A percentile compares a stretch with the other conserved stretches of the same genome.
Evolutionary conservation across 2,113 vertebrate species (phyloP).

Genomic region (Cyprinodon tularosa): DNA sequence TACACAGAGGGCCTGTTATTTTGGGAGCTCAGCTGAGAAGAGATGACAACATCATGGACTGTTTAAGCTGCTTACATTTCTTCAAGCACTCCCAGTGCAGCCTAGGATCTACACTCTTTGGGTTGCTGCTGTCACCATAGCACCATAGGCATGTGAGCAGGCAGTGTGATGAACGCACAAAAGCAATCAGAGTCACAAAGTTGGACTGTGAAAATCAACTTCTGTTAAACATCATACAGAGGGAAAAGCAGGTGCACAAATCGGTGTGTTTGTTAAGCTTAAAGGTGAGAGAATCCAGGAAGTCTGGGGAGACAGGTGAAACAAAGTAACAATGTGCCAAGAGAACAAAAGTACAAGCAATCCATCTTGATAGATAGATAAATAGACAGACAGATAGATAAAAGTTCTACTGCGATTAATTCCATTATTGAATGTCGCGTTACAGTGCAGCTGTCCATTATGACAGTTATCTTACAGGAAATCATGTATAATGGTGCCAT

Average conservation of each 20-base stretch:
- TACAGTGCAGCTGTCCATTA: slow-evolving; percentile 21
- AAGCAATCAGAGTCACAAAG: slow-evolving; percentile 8
- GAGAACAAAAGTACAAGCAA: not conserved
- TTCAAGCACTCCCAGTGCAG: slow-evolving; percentile 69
- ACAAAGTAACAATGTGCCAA: not conserved
- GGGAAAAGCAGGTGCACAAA: slow-evolving; percentile 9
- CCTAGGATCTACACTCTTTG: slow-evolving; percentile 58
- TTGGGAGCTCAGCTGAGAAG: slow-evolving; percentile 75
- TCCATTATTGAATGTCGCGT: not conserved
- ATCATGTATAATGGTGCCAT: slow-evolving; percentile 2
- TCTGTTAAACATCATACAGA: not conserved
- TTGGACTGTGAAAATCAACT: not conserved
- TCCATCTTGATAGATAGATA: too few species aligned
- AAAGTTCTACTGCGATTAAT: not conserved
- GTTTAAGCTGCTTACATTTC: slow-evolving; percentile 77
- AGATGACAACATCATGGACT: slow-evolving; percentile 76
- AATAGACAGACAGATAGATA: not conserved
- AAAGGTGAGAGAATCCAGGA: slow-evolving; percentile 25
- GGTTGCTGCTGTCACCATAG: slow-evolving; percentile 45
- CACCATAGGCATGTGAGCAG: slow-evolving; percentile 34
- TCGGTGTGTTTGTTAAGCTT: slow-evolving; percentile 27
- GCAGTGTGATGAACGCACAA: slow-evolving; percentile 9
- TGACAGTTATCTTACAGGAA: slow-evolving; percentile 36
- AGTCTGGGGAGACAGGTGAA: not conserved
- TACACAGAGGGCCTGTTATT: slow-evolving; percentile 76